Evolutionary conservation across 1,140 invertebrate species (phyloP).

Genomic region (Drosophila asahinai): DNA sequence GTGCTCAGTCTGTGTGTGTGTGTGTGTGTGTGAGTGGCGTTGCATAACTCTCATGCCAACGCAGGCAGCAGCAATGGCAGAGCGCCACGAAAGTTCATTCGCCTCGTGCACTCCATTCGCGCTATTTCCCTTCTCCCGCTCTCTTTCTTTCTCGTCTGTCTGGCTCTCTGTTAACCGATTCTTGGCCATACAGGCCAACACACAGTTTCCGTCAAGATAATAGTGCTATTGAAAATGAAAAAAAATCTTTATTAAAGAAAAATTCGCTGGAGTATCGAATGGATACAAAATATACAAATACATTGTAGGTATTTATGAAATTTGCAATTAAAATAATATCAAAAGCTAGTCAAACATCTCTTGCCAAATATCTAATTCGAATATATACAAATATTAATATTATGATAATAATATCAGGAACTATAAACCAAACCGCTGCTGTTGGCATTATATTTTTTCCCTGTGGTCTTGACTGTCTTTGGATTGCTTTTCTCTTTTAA

Average conservation of each 20-base stretch:
- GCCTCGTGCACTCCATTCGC: slow-evolving; percentile 82
- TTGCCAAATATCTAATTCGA: not conserved
- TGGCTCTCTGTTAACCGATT: slow-evolving; percentile 45
- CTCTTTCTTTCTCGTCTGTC: slow-evolving; percentile 33
- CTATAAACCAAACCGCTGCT: slow-evolving; percentile 3
- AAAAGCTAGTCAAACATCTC: too few relatives aligned
- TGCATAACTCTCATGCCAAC: slow-evolving; percentile 83
- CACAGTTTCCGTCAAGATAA: slow-evolving; percentile 3
- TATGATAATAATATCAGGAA: not conserved
- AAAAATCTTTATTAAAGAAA: too few relatives aligned
- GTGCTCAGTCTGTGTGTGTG: slow-evolving; percentile 43
- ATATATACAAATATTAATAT: not conserved
- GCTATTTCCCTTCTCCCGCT: slow-evolving; percentile 19
- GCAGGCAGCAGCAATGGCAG: slow-evolving; percentile 64
- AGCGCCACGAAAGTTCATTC: slow-evolving; percentile 81
- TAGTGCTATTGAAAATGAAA: not conserved
- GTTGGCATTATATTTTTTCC: slow-evolving; percentile 28
- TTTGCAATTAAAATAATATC: too few relatives aligned
- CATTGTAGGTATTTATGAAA: too few relatives aligned
- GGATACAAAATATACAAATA: not conserved
- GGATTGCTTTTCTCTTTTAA: slow-evolving; percentile 73
- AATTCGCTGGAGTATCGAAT: not conserved
- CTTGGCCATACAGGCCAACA: slow-evolving; percentile 33
- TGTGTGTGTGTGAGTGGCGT: slow-evolving; percentile 50
- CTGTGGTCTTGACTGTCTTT: slow-evolving; percentile 44